Conservation (phyloP, 2,113 vertebrate genomes). For the Chloroceryle aenea region DNA sequence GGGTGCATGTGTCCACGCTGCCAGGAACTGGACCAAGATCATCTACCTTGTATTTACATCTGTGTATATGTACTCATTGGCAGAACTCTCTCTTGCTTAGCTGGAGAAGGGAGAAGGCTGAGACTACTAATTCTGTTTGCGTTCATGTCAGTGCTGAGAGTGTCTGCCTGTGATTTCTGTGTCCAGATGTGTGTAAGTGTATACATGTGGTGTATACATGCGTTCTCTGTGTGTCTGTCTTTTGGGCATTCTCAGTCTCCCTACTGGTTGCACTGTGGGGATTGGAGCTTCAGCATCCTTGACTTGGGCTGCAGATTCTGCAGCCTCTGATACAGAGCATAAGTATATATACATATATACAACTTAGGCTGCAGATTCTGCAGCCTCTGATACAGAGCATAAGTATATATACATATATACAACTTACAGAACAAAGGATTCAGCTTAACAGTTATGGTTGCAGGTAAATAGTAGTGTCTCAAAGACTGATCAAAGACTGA, state of each 20-base stretch:
- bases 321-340: not conserved
- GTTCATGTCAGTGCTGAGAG: not conserved
- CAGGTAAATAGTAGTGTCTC: not conserved
- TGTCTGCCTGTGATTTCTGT: not conserved
- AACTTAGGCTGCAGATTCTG: not conserved
- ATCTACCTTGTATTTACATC: not conserved
- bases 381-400: not conserved
- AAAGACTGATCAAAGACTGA: not conserved
- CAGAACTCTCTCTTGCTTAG: not conserved
- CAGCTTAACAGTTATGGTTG: not conserved
- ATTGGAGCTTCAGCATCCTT: not conserved
- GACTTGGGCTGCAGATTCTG: not conserved
- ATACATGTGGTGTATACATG: no score
- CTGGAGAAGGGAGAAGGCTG: not conserved
- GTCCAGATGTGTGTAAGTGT: not conserved
- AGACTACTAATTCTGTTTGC: not conserved
- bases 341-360: no score
- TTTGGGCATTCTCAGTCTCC: not conserved
- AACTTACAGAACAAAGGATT: not conserved
- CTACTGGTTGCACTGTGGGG: rapidly evolving
- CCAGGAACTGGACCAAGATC: not conserved
- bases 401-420: no score
- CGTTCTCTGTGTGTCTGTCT: not conserved
- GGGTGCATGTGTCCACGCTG: rapidly evolving
- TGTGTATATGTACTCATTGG: not conserved